Evolutionary conservation across 2,797 vertebrate species (phyloP).

Genomic region (Gymnopithys bicolor): DNA sequence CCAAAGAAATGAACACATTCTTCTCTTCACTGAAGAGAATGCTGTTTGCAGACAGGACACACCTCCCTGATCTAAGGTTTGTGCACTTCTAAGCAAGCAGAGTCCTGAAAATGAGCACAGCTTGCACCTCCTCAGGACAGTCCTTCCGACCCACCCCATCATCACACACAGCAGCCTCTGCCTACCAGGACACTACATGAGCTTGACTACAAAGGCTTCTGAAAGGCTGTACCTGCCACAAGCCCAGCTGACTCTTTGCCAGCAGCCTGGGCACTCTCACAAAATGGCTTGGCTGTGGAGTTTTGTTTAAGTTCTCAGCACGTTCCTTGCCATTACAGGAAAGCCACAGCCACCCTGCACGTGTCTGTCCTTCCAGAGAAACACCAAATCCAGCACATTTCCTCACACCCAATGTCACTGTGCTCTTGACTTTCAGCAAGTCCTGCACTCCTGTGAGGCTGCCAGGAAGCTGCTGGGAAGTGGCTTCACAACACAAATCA

Average conservation of each 20-base stretch:
- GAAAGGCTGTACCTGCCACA: not conserved
- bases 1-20: rapidly evolving
- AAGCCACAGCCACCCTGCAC: not conserved
- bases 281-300: not conserved
- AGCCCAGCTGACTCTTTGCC: not conserved
- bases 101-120: not conserved
- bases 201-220: not conserved
- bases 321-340: not conserved
- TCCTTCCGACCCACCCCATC: not conserved
- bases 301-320: not conserved
- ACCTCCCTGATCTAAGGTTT: not conserved
- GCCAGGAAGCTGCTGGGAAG: not conserved
- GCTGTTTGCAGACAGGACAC: not conserved
- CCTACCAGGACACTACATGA: not conserved
- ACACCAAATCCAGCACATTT: not conserved
- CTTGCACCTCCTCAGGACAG: not conserved
- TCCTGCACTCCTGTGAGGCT: not conserved
- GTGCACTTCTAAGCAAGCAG: not conserved
- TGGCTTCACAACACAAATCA: not conserved
- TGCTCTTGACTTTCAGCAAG: not conserved
- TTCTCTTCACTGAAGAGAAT: not conserved
- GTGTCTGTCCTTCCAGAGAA: not conserved
- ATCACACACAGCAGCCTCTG: not conserved
- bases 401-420: not conserved
- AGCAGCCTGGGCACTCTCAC: not conserved